Percentiles rank a stretch among this genome's conserved stretches.
Evolutionary conservation across 2,888 invertebrate genomes (phyloP).

Genomic region (Rapana venosa): DNA sequence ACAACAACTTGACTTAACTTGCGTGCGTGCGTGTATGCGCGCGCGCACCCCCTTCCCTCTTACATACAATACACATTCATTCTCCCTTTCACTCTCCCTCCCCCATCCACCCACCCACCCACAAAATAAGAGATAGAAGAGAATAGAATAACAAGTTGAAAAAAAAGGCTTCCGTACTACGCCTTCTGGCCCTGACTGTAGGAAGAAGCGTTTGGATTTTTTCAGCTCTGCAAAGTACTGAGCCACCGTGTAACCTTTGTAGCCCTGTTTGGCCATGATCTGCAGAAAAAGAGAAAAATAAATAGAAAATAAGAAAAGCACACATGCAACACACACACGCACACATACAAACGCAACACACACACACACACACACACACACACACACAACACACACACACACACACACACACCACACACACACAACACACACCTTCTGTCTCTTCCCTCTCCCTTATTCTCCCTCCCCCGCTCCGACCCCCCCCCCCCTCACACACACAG

Average conservation of each 20-base stretch:
- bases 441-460: no score
- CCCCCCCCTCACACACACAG: no score
- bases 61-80: no score
- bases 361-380: not conserved
- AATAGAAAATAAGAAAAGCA: not conserved
- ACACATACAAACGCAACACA: constrained; percentile 1
- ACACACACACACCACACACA: not conserved
- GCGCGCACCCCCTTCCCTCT: not conserved
- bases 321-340: constrained; percentile 22
- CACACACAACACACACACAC: not conserved
- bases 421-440: not conserved
- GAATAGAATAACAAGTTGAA: not conserved
- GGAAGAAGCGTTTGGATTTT: constrained; percentile 19
- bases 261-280: constrained; percentile 51
- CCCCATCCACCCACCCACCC: no score
- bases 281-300: not conserved
- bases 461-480: no score
- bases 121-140: not conserved
- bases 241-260: constrained; percentile 40
- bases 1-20: not conserved
- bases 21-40: not conserved
- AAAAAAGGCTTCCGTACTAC: not conserved
- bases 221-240: constrained; percentile 47
- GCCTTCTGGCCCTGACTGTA: constrained; percentile 23
- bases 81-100: no score